Base-by-base conservation (phyloP, 2,113 vertebrate species). In the Pyrgilauda ruficollis region DNA sequence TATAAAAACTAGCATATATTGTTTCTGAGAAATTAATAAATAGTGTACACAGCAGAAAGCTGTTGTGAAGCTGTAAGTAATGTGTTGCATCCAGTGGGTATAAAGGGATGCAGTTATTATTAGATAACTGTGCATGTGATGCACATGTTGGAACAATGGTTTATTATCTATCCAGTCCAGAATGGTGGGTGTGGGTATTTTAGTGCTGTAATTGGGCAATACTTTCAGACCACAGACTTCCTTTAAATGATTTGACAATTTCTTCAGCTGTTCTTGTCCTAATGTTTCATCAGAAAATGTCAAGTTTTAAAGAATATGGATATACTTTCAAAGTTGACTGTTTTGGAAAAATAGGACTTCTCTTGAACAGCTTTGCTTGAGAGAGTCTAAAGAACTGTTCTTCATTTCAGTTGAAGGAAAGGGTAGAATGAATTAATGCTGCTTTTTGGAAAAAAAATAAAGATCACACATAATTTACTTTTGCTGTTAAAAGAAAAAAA, bases 221-320 rank as follows among this genome's bases (percentile, higher is more conserved):
- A 46, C 59, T 73, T 92, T 72, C 43, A 94, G 94, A 95, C 78
- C 92, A 84, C 92, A 89, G 15, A 35, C 93, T 97, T 97, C 95
- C 96, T 95, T 93, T 89, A 68, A 81, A 84, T 96, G 91, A 94
- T 91, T 96, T 93, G 55, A 91, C 92, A 67, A 4, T 93, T 96
- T 94, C 80, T 90, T 86, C 49, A 92, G 66, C 92, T 88, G 18
- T 52, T 73, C 37, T 47, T 75, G n/a, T 55, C 24, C 72, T 72
- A 96, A n/a, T 22, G 44, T 59, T 89, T 91, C 37, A 67, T 77
- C 9, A 67, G 73, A 81, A 84, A 74, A 63, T 16, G 24, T 44
- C 26, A 11, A 5, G 26, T 83, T 93, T 73, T 72, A 23, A 74
- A 91, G 72, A 88, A 46, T 46, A 21, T 43, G 41, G 12, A 23